Base-by-base conservation (phyloP, 2,797 vertebrate genomes). In the Molothrus ater region DNA sequence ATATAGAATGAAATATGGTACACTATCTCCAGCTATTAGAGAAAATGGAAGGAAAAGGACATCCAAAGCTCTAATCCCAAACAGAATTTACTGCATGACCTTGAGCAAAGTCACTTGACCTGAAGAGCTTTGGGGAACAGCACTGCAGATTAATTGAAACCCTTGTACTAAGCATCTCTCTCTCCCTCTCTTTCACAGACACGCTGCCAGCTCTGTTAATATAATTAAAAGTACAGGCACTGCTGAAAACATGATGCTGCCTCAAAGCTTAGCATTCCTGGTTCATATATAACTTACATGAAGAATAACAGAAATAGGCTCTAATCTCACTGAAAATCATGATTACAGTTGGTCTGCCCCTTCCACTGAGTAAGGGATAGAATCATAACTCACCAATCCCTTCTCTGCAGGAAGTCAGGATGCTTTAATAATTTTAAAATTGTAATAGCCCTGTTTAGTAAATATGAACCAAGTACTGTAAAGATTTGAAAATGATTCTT, bases 41-140 rank as follows among this genome's bases (percentile, higher is more conserved):
- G 89, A 90, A 95, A 97, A 94, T 81, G 82, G 85, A 91, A 96
- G 82, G 79, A 75, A 96, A 94, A 96, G 73, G 88, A 92, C 92
- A 95, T 92, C 69, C 56, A 72, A 91, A 94, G 51, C 85, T 90
- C 65, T 83, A 95, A 96, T 95, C 92, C 93, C 92, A 92, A 94
- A 88, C 64, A 90, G 66, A 93, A 95, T 93, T 96, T 93, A 94
- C 88, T 90, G 90, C 61, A 54, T 69, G 82, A 96, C 94, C 96
- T 95, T 92, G 76, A 92, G 91, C 40, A 88, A 96, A 95, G 91
- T 89, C 86, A 71, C 57, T 93, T 90, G 93, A 92, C 93, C 93
- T 88, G 71, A 94, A 80, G 93, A 90, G 85, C 85, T 94, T 90
- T 92, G 88, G 84, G 87, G 80, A 95, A 60, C 86, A 94, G 90